Base-by-base conservation (phyloP, 1,140 invertebrate genomes). In the Littorina saxatilis region DNA sequence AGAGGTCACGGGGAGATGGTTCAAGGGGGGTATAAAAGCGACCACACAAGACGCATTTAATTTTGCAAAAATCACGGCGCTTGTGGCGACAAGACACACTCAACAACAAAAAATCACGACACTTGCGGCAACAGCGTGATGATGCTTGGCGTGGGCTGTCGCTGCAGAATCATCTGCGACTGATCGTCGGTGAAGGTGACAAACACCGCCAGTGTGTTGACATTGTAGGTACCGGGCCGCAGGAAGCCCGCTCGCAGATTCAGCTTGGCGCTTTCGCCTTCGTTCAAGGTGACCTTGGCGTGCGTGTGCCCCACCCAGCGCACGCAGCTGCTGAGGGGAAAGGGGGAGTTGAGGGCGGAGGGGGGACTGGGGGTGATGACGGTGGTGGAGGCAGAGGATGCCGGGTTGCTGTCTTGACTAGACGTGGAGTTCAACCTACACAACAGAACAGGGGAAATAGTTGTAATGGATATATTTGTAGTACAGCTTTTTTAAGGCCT, bases 211-310 rank as follows among this genome's bases (percentile, higher is more conserved):
- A 91, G 72, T 35, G 85, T 87, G 82, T 91, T 91, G 20, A 91
- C 79, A 78, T 92, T 91, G 83, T 89, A 92, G n/a, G 91, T 88
- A 0, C 91, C 91, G 3, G 91, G 90, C 29, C 83, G 86, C 40
- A 85, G 84, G 81, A 92, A 89, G 2, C 88, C 88, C 2, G 87
- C 90, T 2, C 83, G 83, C 39, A 92, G 81, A 7, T 66, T 43
- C 35, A 91, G 61, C 7, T 84, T 82, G 47, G 82, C 39, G 27
- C 86, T 84, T 58, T 90, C 87, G 29, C 86, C 83, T 7, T 84
- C 76, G 0, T 80, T 82, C 32, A 91, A 80, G 63, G 79, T 86
- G 29, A 89, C 61, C 50, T 87, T 82, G 70, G 85, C 88, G 43
- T 87, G 76, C 15, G 89, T 90, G 70, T 90, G 87, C 7, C 89